Percentiles rank a stretch among this genome's conserved stretches.
These are phyloP conservation scores for Hedya salicella DNA, from an alignment of 2,888 invertebrate genomes.

Conservation along the genomic window DNA sequence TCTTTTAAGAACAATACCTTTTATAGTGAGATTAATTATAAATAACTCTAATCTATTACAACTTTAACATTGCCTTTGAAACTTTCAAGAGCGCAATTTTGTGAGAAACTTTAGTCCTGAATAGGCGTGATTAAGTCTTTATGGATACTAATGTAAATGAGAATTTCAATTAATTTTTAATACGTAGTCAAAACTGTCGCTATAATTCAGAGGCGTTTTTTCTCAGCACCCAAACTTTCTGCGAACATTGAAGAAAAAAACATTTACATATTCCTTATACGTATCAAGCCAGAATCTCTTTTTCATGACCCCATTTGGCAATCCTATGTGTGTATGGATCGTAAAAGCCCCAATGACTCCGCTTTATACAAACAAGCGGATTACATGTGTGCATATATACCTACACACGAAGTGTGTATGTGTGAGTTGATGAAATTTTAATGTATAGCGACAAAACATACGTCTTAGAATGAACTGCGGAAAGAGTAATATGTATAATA, in stretches of 20 bases:
- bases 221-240: constrained; percentile 49
- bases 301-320: constrained; percentile 76
- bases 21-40: neutral
- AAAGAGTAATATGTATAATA: no score
- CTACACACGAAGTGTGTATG: neutral
- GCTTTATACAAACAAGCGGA: constrained; percentile 36
- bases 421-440: constrained; percentile 28
- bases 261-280: constrained; percentile 66
- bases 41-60: neutral
- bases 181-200: neutral
- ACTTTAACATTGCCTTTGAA: neutral
- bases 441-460: constrained; percentile 22
- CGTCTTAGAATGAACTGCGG: no score
- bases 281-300: constrained; percentile 62
- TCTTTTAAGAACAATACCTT: no score
- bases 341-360: constrained; percentile 62
- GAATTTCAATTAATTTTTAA: neutral
- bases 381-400: neutral
- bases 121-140: neutral
- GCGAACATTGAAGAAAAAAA: constrained; percentile 58
- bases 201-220: constrained; percentile 4
- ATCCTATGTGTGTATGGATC: constrained; percentile 59
- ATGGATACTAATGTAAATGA: neutral
- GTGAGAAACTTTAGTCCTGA: neutral
- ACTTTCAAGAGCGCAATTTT: neutral